Conservation (phyloP, 1,140 invertebrate species). For the Tetramorium alpestre region DNA sequence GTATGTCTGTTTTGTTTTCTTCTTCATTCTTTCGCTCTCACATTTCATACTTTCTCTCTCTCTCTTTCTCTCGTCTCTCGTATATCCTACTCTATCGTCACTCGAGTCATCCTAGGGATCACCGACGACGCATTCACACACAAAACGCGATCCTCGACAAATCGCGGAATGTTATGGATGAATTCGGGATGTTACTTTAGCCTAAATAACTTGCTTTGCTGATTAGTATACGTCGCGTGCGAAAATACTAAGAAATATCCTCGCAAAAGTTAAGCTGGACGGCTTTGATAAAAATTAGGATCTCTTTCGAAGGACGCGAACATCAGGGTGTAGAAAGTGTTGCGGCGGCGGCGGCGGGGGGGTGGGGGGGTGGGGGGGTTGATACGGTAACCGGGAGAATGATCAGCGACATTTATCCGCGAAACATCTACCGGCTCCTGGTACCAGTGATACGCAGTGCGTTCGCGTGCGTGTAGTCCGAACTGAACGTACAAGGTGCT, state of each 20-base stretch:
- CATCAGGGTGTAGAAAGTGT: slow-evolving; percentile 74
- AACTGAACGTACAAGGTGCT: slow-evolving; percentile 71
- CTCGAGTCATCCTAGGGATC: slow-evolving; percentile 47
- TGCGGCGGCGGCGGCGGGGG: background rate
- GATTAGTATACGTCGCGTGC: slow-evolving; percentile 80
- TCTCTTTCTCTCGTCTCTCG: background rate
- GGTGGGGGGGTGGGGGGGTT: background rate
- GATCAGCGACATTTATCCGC: background rate
- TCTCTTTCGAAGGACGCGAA: slow-evolving; percentile 83
- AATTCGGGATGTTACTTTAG: slow-evolving; percentile 72
- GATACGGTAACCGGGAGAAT: slow-evolving; percentile 1
- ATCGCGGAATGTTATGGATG: slow-evolving; percentile 55
- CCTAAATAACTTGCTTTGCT: slow-evolving; percentile 73
- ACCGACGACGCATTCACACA: slow-evolving; percentile 54
- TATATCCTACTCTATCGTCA: slow-evolving; percentile 19
- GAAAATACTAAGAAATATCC: slow-evolving; percentile 85
- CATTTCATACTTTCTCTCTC: background rate
- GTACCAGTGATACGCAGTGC: slow-evolving; percentile 27
- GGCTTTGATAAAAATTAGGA: slow-evolving; percentile 86
- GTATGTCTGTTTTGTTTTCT: slow-evolving; percentile 1
- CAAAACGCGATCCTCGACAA: slow-evolving; percentile 55
- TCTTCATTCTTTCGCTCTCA: slow-evolving; percentile 5
- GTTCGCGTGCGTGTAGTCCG: slow-evolving; percentile 43
- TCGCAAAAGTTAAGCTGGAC: slow-evolving; percentile 86
- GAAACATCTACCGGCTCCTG: background rate